Base-by-base conservation (phyloP, 2,888 invertebrate species). In the Euzetes globulus region DNA sequence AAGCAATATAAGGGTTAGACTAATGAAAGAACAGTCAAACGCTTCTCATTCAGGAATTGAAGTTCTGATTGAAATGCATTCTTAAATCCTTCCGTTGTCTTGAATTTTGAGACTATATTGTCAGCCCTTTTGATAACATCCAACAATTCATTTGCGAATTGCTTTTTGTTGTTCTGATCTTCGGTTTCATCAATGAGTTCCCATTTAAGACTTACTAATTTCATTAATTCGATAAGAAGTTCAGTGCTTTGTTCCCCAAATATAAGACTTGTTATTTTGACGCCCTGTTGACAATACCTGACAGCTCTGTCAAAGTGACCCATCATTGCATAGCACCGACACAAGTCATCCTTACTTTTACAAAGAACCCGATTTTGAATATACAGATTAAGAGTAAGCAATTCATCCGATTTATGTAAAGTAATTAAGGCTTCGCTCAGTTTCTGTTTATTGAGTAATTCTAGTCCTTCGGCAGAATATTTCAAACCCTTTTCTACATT, bases 251-350 rank as follows among this genome's bases (percentile, higher is more conserved):
- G 70, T 47, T 70, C 70, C 13, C 70, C 47, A 17, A 70, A 70
- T 47, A 70, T 47, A 22, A 70, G 45, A 15, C 25, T 22, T 25
- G 70, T 70, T 3, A 70, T 70, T 47, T 27, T 45, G 13, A 74
- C 55, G 13, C 65, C 27, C 6, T 74, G 74, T 15, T 41, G 5
- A 11, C 68, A 71, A 63, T 73, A 73, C 33, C 33, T 65, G 37
- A 50, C 33, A 4, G 75, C 74, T 29, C 60, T 65, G 13, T 74
- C 73, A 50, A 55, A 60, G 52, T 75, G 75, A 74, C 75, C 75
- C 75, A 75, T 75, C 19, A 47, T 15, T 45, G 70, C 52, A 29
- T 72, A 65, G 29, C 75, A 75, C 13, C 73, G 50, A 25, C 41
- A 65, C 7, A 75, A n/a, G 25, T 74, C 45, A n/a, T 55, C 47